Conservation (phyloP, 2,113 vertebrate genomes). For the Ginglymostoma cirratum region DNA sequence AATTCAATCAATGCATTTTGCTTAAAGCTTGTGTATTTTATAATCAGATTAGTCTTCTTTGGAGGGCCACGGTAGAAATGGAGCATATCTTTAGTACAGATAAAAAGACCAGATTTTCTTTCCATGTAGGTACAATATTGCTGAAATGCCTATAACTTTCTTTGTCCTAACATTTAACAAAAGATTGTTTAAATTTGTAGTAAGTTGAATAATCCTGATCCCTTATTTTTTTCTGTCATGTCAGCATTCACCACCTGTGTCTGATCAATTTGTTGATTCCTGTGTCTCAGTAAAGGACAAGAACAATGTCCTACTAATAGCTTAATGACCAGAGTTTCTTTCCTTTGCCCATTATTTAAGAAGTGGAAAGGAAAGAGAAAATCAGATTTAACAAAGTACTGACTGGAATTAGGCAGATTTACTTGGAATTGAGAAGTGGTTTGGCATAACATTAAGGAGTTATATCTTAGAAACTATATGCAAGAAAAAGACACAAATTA, state of each 20-base stretch:
- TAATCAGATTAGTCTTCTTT: not conserved
- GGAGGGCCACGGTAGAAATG: not conserved
- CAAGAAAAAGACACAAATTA: not conserved
- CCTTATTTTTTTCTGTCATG: not conserved
- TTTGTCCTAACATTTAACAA: not conserved
- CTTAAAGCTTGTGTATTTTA: not conserved
- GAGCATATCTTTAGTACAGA: not conserved
- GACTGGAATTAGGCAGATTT: not conserved
- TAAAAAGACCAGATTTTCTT: not conserved
- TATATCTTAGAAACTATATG: not conserved
- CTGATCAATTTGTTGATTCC: not conserved
- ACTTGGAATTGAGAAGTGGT: not conserved
- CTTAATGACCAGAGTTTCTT: not conserved
- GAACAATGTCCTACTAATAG: not conserved
- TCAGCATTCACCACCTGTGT: not conserved
- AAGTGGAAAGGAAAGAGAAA: not conserved
- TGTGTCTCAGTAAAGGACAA: not conserved
- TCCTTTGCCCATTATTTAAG: not conserved
- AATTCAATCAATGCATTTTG: not conserved
- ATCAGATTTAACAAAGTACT: not conserved
- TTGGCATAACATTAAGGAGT: not conserved
- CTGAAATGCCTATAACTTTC: not conserved
- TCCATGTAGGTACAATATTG: not conserved
- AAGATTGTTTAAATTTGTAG: not conserved
- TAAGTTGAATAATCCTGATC: not conserved